Conservation (phyloP, 2,113 vertebrate genomes). For the Coreoperca whiteheadi region DNA sequence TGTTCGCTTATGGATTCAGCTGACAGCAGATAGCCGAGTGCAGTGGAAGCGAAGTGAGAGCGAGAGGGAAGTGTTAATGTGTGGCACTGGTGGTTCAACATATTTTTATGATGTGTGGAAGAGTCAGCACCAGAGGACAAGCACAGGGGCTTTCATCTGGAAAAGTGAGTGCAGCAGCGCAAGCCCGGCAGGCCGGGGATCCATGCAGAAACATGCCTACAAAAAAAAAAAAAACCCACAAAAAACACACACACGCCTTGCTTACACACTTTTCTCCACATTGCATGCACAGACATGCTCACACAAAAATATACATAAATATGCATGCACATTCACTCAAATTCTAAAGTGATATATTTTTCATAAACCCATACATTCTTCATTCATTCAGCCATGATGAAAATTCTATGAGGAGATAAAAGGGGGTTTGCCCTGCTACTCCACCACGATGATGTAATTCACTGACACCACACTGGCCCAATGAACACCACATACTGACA, state of each 20-base stretch:
- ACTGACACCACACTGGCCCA: conserved; percentile 31
- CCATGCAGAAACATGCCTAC: conserved; percentile 1
- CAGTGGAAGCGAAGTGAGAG: conserved; percentile 26
- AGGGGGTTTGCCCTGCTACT: conserved; percentile 14
- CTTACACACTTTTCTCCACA: background rate
- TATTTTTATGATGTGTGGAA: conserved; percentile 47
- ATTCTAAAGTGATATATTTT: conserved; percentile 43
- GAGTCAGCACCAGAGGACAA: conserved; percentile 52
- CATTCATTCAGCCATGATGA: conserved; percentile 47
- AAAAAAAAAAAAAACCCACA: background rate
- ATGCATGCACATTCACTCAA: conserved; percentile 7
- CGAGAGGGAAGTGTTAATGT: conserved; percentile 40
- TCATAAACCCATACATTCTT: conserved; percentile 36
- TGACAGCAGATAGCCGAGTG: conserved; percentile 34
- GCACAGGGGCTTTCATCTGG: conserved; percentile 50
- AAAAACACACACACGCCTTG: background rate
- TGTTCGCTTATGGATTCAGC: conserved; percentile 39
- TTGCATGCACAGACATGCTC: background rate
- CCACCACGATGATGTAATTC: conserved; percentile 62
- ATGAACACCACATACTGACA: conserved; percentile 23
- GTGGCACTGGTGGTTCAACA: conserved; percentile 31
- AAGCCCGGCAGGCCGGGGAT: background rate
- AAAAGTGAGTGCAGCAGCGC: conserved; percentile 30
- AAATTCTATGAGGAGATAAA: conserved; percentile 67
- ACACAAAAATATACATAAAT: background rate